Percentiles rank a stretch among this genome's conserved stretches.
Evolutionary conservation across 2,888 invertebrate species (phyloP).

Genomic region (Thumatha senex): DNA sequence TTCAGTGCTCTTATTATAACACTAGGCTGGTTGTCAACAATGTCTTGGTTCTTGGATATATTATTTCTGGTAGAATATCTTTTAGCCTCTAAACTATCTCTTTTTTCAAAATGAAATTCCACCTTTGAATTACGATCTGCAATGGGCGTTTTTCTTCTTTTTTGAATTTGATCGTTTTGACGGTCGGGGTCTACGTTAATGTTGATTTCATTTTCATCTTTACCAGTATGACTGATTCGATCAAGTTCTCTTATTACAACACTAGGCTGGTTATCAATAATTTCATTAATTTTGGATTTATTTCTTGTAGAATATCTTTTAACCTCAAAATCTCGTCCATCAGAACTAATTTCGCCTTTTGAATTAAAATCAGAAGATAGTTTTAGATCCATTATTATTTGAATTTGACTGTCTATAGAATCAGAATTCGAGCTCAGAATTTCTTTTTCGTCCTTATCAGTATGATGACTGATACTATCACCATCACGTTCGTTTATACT

Average conservation of each 20-base stretch:
- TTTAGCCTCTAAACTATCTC: constrained; percentile 1
- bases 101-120: background rate
- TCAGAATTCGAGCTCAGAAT: too few relatives aligned
- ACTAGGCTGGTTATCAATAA: background rate
- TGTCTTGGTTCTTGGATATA: background rate
- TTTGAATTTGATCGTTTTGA: background rate
- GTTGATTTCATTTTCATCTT: background rate
- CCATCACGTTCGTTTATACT: background rate
- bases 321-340: background rate
- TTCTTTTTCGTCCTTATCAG: background rate
- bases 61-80: background rate
- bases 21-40: background rate
- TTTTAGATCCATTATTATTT: background rate
- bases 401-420: too few relatives aligned
- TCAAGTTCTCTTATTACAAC: background rate
- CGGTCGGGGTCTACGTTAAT: background rate
- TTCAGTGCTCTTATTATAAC: too few relatives aligned
- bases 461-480: too few relatives aligned
- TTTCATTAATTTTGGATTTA: background rate
- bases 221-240: background rate
- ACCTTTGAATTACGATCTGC: background rate
- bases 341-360: background rate
- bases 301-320: background rate
- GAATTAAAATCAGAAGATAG: background rate
- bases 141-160: background rate